Evolutionary conservation across 2,113 vertebrate species (phyloP).

Genomic region (Mesembrinibis cayennensis): DNA sequence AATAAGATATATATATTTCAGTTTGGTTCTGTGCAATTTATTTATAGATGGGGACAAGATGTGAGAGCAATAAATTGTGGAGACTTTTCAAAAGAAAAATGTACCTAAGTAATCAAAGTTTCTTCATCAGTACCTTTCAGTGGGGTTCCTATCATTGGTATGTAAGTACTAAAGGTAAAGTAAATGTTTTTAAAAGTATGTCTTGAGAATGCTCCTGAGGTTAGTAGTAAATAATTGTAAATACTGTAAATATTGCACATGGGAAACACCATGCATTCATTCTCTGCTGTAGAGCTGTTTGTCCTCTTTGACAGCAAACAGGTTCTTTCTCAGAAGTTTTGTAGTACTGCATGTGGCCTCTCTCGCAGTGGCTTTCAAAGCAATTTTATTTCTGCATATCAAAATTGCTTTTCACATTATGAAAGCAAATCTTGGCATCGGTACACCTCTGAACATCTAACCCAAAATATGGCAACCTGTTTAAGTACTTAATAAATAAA

Average conservation of each 20-base stretch:
- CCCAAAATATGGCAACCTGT: background rate
- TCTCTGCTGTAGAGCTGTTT: background rate
- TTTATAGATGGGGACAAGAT: background rate
- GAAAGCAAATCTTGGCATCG: background rate
- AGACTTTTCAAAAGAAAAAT: background rate
- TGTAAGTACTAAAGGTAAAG: background rate
- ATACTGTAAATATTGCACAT: background rate
- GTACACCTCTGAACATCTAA: background rate
- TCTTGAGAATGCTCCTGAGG: background rate
- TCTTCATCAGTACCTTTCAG: background rate
- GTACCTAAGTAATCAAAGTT: background rate
- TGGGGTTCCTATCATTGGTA: background rate
- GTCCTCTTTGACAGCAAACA: background rate
- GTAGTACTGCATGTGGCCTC: background rate
- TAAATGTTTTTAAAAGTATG: background rate
- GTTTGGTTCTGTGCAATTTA: background rate
- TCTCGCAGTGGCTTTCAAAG: constrained; percentile 9
- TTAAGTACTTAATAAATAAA: background rate
- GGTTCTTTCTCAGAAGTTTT: background rate
- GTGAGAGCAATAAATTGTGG: background rate
- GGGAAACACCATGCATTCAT: background rate
- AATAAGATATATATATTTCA: background rate
- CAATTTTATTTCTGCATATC: constrained; percentile 18
- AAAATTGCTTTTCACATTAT: background rate
- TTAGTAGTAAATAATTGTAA: background rate